Conservation (phyloP, 2,888 invertebrate genomes). For the Biston stratarius region DNA sequence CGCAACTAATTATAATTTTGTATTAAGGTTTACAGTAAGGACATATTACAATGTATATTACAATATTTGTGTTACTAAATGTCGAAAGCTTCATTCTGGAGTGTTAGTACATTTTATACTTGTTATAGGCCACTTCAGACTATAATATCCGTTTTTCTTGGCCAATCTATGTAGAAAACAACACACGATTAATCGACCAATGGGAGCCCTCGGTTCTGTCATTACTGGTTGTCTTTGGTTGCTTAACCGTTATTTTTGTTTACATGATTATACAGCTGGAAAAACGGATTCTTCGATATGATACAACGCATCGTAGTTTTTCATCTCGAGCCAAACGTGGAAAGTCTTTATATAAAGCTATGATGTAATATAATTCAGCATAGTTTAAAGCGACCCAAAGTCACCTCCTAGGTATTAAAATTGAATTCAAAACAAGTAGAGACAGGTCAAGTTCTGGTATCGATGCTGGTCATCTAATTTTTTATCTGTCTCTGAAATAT, state of each 20-base stretch:
- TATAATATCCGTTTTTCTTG: neutral
- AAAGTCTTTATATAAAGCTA: neutral
- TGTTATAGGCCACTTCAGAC: conserved; percentile 36
- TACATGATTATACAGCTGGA: neutral
- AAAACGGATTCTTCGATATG: neutral
- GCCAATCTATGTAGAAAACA: conserved; percentile 37
- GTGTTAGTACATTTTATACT: conserved; percentile 76
- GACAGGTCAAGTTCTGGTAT: conserved; percentile 58
- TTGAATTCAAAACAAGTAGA: conserved; percentile 47
- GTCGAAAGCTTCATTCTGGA: conserved; percentile 76
- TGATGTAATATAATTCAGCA: neutral
- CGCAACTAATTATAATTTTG: conserved; percentile 81
- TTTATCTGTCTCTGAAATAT: conserved; percentile 60
- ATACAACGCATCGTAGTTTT: neutral
- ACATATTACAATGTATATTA: conserved; percentile 72
- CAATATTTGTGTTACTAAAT: conserved; percentile 76
- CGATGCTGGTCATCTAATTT: conserved; percentile 74
- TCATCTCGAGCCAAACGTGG: too few relatives aligned
- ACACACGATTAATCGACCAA: neutral
- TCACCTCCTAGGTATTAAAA: conserved; percentile 75
- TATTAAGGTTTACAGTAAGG: conserved; percentile 73
- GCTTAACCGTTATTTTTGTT: neutral
- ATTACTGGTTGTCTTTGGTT: neutral
- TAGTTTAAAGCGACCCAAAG: conserved; percentile 33
- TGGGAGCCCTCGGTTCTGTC: neutral